Base-by-base conservation (phyloP, 2,797 vertebrate species). In the Neosilurus hyrtlii region DNA sequence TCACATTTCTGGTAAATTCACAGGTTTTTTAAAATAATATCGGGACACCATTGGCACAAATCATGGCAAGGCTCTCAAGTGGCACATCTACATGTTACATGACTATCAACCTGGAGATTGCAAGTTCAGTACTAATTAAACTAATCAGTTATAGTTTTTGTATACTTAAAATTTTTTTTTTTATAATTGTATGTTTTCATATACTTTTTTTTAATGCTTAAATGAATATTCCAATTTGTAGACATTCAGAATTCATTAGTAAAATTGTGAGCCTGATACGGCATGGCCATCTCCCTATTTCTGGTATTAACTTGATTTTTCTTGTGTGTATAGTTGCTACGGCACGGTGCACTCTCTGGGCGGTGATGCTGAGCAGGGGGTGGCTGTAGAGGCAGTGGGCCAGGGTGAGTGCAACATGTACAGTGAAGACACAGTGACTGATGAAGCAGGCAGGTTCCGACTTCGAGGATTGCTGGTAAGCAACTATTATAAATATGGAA, bases 371-470 rank as follows among this genome's bases (percentile, higher is more conserved):
- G 98, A 99, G 87, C 94, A 97, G 88, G 97, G 97, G 0, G 93
- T 98, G 9, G 94, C 97, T 0, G 97, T 99, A 89, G 98, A 99
- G 91, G 98, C 97, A 0, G 92, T 96, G 89, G 98, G 98, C 1
- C 97, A 98, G 93, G 92, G 91, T 0, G 95, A 97, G 54, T 99
- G 98, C 5, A 94, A 93, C 85, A 93, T 97, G 81, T 99, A 98
- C 84, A 98, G 95, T 75, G 98, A 99, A 92, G 98, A 99, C 92
- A 98, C 97, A 0, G 88, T 98, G 89, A 99, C 98, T 0, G 98
- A 99, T 1, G 97, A 99, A 83, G 97, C 97, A 80, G 98, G 98
- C 0, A 96, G 93, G 83, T 99, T 99, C 93, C 91, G 98, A 71
- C 93, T 99, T 9, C 92, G 98, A 82, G 98, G 98, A 72, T 92